Evolutionary conservation across 2,797 vertebrate species (phyloP).

Genomic region (Hipposideros larvatus): DNA sequence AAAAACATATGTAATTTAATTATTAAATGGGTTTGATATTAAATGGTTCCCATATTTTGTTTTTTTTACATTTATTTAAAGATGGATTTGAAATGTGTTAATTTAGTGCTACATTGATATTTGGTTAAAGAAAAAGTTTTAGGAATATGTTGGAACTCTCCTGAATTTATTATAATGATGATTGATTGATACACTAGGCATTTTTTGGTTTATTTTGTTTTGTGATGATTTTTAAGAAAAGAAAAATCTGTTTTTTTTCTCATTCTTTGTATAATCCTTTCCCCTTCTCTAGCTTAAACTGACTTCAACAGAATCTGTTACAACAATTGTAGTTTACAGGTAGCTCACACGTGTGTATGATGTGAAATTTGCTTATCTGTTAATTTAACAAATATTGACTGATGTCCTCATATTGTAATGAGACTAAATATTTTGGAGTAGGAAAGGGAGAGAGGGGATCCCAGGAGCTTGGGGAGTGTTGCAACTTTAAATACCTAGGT

Average conservation of each 20-base stretch:
- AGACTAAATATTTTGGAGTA: neutral
- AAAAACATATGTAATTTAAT: neutral
- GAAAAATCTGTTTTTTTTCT: neutral
- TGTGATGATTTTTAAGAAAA: neutral
- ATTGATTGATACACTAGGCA: neutral
- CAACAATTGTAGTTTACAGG: neutral
- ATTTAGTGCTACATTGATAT: neutral
- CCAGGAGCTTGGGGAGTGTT: neutral
- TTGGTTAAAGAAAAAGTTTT: neutral
- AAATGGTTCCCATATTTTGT: neutral
- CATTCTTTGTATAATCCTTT: neutral
- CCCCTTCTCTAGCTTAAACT: neutral
- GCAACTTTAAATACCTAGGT: neutral
- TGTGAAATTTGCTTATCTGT: neutral
- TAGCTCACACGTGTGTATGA: neutral
- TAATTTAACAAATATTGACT: conserved; percentile 14
- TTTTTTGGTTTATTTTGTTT: conserved; percentile 42
- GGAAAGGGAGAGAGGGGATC: neutral
- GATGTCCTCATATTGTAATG: neutral
- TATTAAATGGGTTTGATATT: neutral
- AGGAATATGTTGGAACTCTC: neutral
- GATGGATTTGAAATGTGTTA: conserved; percentile 18
- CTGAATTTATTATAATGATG: neutral
- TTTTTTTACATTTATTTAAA: conserved; percentile 21
- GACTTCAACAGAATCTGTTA: neutral